phyloP scores from a whole-genome alignment of 2,888 invertebrate genomes.

The Caenorhabditis uteleia region DNA sequence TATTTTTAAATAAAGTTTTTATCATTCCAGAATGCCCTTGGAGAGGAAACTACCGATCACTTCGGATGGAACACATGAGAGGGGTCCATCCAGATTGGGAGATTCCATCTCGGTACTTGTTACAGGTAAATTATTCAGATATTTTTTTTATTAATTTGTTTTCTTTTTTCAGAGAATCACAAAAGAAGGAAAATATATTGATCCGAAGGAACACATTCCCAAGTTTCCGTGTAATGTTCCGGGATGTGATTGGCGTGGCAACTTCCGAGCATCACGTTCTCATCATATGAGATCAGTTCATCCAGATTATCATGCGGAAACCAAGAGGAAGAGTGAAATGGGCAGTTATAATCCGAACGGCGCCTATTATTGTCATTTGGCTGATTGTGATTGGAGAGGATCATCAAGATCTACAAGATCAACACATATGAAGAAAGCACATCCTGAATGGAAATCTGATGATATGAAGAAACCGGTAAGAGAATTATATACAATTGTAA shows the following conservation, averaged over 20 bases:
- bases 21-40: conserved; percentile 24
- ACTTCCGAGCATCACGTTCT: conserved; percentile 41
- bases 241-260: conserved; percentile 52
- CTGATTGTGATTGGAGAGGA: conserved; percentile 51
- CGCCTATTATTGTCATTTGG: conserved; percentile 44
- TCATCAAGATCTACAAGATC: conserved; percentile 45
- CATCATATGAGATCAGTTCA: conserved; percentile 42
- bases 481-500: neutral
- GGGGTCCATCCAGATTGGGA: conserved; percentile 46
- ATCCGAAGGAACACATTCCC: conserved; percentile 23
- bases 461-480: conserved; percentile 5
- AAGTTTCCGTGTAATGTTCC: conserved; percentile 36
- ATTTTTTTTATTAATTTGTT: neutral
- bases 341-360: conserved; percentile 3
- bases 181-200: conserved; percentile 27
- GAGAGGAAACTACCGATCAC: conserved; percentile 46
- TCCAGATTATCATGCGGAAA: conserved; percentile 26
- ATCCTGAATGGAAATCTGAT: conserved; percentile 32
- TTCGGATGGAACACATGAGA: conserved; percentile 51
- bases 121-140: too few species aligned
- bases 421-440: conserved; percentile 46
- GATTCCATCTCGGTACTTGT: conserved; percentile 36
- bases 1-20: too few species aligned
- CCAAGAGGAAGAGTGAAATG: conserved; percentile 10
- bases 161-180: conserved; percentile 30